phyloP scores from a whole-genome alignment of 1,140 invertebrate genomes.

The Pogonus chalceus region DNA sequence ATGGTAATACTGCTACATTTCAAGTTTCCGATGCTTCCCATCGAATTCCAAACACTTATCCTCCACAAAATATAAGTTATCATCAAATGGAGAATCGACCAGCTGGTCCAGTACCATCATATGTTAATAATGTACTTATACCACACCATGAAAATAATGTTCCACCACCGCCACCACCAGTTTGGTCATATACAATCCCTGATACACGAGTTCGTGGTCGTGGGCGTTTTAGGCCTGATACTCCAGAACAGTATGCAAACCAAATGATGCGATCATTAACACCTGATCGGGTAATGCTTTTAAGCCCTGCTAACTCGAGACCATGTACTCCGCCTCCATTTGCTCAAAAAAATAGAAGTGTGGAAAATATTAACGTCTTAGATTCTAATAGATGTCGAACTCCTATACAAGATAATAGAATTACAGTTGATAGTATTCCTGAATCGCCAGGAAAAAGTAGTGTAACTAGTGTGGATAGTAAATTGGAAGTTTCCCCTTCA shows the following conservation, averaged over 20 bases:
- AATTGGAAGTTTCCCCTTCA: too few species aligned
- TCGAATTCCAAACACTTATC: not conserved
- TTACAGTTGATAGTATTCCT: too few species aligned
- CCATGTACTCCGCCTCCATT: slow-evolving; percentile 38
- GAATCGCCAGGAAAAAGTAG: too few species aligned
- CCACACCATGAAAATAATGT: not conserved
- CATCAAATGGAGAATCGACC: not conserved
- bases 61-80: slow-evolving; percentile 12
- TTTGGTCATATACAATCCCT: slow-evolving; percentile 42
- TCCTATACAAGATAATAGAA: too few species aligned
- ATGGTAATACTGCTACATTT: slow-evolving; percentile 40
- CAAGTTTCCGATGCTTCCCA: slow-evolving; percentile 23
- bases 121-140: slow-evolving; percentile 17
- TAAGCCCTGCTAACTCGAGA: slow-evolving; percentile 30
- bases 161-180: not conserved
- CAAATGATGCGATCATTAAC: slow-evolving; percentile 37
- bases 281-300: slow-evolving; percentile 33
- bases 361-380: not conserved
- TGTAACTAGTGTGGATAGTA: too few species aligned
- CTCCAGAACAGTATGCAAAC: slow-evolving; percentile 25
- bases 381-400: not conserved
- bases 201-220: slow-evolving; percentile 36
- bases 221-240: slow-evolving; percentile 39
- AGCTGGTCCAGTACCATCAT: slow-evolving; percentile 16
- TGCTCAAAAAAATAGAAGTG: slow-evolving; percentile 13